These are phyloP conservation scores for Bujurquina vittata DNA, from an alignment of 2,113 vertebrate genomes.

Conservation along the genomic window DNA sequence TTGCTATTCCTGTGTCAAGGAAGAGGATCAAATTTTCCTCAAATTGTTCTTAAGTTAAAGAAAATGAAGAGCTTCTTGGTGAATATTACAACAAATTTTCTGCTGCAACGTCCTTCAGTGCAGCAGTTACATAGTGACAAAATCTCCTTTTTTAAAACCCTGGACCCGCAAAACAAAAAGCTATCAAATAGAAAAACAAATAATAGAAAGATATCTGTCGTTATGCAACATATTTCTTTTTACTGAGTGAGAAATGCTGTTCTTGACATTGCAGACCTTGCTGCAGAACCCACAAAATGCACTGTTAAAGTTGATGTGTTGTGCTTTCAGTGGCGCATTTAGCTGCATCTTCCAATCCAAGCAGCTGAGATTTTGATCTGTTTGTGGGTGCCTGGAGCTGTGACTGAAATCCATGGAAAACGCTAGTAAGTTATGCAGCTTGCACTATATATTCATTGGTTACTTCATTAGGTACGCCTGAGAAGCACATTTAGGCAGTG, in stretches of 20 bases:
- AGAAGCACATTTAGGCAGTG: no score
- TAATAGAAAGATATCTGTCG: background rate
- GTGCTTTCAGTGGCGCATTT: background rate
- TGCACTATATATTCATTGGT: no score
- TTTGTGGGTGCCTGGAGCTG: no score
- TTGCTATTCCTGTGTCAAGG: background rate
- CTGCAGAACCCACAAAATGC: background rate
- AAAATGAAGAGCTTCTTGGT: slow-evolving; percentile 6
- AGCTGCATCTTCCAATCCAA: background rate
- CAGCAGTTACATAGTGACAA: background rate
- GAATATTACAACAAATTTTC: background rate
- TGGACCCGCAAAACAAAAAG: background rate
- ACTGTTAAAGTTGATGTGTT: background rate
- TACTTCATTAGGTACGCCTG: no score
- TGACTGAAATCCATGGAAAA: background rate
- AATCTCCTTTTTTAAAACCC: background rate
- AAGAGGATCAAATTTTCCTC: slow-evolving; percentile 12
- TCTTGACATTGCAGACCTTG: background rate
- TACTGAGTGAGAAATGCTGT: background rate
- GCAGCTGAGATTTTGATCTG: background rate
- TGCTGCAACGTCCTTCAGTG: background rate
- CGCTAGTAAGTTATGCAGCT: no score
- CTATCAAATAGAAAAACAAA: background rate
- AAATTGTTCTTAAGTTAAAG: slow-evolving; percentile 23
- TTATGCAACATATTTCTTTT: background rate